Percentiles rank a stretch among this genome's conserved stretches.
Conservation (phyloP, 2,888 invertebrate species). For the Onthophagus sagittarius region DNA sequence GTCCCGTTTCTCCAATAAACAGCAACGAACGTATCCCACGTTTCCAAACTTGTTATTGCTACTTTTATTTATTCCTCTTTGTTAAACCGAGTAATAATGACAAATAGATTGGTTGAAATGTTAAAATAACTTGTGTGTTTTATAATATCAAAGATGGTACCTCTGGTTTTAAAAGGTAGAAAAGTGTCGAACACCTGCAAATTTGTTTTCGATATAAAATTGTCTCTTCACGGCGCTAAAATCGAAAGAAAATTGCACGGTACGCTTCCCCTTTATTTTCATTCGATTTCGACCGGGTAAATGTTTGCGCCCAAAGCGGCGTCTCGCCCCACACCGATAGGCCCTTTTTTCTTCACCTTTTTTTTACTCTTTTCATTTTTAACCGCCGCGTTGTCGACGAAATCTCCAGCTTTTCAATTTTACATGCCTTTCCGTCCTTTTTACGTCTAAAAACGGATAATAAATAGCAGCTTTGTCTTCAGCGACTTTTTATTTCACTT, state of each 20-base stretch:
- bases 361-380: background rate
- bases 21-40: background rate
- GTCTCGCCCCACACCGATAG: background rate
- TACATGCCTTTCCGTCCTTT: background rate
- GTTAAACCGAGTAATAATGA: too few species aligned
- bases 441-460: background rate
- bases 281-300: constrained; percentile 43
- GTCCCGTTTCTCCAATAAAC: background rate
- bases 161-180: too few species aligned
- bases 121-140: too few species aligned
- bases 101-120: too few species aligned
- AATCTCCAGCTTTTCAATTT: background rate
- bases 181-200: background rate
- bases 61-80: background rate
- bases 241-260: constrained; percentile 11
- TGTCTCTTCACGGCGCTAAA: background rate
- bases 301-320: constrained; percentile 37
- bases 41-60: background rate
- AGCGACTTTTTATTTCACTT: background rate
- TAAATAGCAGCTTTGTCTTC: background rate
- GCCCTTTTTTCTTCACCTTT: background rate
- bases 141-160: too few species aligned
- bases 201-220: constrained; percentile 14
- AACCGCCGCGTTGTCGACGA: background rate
- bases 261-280: constrained; percentile 41